Evolutionary conservation across 1,140 invertebrate genomes (phyloP), one percentile per base, ranked within the genome.

Genomic region (Neuroterus valhalla): DNA sequence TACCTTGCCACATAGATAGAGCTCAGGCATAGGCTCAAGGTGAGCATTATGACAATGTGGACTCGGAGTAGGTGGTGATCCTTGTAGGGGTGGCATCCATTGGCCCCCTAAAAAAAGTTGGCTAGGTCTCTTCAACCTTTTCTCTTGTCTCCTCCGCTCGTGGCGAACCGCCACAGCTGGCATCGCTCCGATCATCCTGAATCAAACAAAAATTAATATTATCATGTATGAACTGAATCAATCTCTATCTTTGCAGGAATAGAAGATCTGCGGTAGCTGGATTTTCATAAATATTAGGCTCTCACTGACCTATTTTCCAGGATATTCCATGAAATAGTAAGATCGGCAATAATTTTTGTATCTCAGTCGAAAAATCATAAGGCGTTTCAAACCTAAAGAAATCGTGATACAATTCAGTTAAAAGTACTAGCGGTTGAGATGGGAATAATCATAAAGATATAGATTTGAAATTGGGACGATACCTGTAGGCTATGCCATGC

Each of bases 111-210:
- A 89, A 85, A 94, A 94, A 76, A 95, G 91, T 86, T 95, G 93
- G 82, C 93, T 94, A 5, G 94, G 94, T 76, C 94, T 90, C 84
- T 92, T 93, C 78, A 87, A 87, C 67, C 93, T 90, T 90, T 94
- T 95, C 82, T 95, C 94, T 80, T 93, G 93, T 78, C 94, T 93
- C 68, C 94, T 91, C 76, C 95, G 91, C 87, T 95, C 94, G 88
- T 96, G 94, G 85, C 95, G 93, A 43, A 96, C 94, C 17, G 95
- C 94, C 87, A 96, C 94, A 76, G 95, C 95, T 88, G 95, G 95
- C 95, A 96, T 96, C 68, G 95, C 95, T 78, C 95, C 95, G 83
- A 96, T 95, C 95, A 96, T 96, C 86, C 92, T 94, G 80, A 84
- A 72, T 62, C 31, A 14, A 31, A 4, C n/a, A n/a, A 23, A 26